Conservation (phyloP, 2,797 vertebrate species). For the Acridotheres tristis region DNA sequence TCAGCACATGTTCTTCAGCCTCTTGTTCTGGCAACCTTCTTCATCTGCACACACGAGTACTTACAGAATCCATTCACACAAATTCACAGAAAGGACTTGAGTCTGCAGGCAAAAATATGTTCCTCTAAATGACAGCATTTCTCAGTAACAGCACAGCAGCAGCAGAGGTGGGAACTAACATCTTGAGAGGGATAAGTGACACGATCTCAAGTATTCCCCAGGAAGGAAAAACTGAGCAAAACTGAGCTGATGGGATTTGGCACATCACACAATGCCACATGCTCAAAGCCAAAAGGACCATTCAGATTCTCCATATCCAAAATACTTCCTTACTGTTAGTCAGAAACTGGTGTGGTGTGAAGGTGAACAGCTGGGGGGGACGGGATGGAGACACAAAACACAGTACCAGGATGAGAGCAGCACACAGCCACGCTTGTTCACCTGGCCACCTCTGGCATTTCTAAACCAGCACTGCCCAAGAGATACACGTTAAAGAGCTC, state of each 20-base stretch:
- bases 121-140: background rate
- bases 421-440: background rate
- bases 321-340: background rate
- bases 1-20: background rate
- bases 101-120: background rate
- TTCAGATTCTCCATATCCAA: background rate
- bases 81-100: background rate
- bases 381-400: background rate
- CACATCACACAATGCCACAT: background rate
- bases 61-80: background rate
- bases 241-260: background rate
- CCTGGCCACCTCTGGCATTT: background rate
- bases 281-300: background rate
- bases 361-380: background rate
- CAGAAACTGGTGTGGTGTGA: background rate
- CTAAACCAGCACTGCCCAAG: accelerated
- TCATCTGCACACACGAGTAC: background rate
- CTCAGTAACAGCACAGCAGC: background rate
- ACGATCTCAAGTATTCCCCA: background rate
- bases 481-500: background rate
- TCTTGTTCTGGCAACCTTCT: background rate
- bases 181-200: background rate
- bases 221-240: background rate
- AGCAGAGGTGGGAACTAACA: background rate
- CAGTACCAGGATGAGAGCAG: accelerated